These are phyloP conservation scores for Cinclus cinclus DNA, from an alignment of 2,113 vertebrate species.

Conservation along the genomic window DNA sequence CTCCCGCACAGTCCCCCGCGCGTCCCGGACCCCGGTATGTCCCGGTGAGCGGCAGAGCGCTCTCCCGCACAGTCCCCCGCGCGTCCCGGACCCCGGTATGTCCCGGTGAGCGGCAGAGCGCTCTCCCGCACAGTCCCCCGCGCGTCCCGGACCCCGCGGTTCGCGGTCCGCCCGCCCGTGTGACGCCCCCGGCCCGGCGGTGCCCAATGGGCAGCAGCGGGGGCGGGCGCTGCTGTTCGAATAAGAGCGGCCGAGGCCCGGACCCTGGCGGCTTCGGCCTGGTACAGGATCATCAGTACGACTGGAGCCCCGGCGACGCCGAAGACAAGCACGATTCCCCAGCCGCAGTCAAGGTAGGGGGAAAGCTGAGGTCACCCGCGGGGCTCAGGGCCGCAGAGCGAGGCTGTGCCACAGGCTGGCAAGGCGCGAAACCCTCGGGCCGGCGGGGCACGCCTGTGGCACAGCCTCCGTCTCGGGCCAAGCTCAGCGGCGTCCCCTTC, in stretches of 20 bases:
- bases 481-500: too few species aligned
- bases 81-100: neutral
- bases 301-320: neutral
- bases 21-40: too few species aligned
- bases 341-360: neutral
- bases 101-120: neutral
- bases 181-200: neutral
- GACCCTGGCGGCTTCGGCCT: accelerated
- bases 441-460: neutral
- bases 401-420: neutral
- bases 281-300: too few species aligned
- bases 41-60: neutral
- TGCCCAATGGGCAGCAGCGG: neutral
- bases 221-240: neutral
- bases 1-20: too few species aligned
- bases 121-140: neutral
- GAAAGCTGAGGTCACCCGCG: neutral
- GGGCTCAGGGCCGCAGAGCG: neutral
- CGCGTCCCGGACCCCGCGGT: neutral
- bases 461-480: neutral
- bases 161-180: neutral
- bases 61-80: too few species aligned
- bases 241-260: neutral
- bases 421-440: neutral
- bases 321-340: too few species aligned